These are phyloP conservation scores for Astreopora myriophthalma DNA, from an alignment of 64 coral and sea anemone genomes.

Conservation along the genomic window DNA sequence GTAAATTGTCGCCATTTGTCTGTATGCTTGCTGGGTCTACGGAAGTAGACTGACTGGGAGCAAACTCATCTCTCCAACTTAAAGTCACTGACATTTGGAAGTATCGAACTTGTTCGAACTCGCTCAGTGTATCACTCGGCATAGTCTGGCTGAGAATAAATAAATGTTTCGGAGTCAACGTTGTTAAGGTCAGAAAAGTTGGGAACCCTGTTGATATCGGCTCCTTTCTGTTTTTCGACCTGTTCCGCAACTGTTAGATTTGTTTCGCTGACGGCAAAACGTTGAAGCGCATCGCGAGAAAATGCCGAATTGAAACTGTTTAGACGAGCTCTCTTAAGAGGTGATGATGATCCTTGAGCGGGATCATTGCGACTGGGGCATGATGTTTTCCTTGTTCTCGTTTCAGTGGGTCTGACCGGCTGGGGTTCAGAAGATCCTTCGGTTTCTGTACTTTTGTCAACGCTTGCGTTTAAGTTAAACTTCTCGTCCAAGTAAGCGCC, in stretches of 20 bases:
- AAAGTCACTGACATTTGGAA: no score
- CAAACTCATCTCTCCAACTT: neutral
- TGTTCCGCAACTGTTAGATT: conserved; percentile 59
- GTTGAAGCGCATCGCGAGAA: conserved; percentile 60
- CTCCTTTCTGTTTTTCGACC: neutral
- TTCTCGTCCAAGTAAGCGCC: conserved; percentile 70
- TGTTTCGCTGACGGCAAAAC: conserved; percentile 86
- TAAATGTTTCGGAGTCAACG: conserved; percentile 68
- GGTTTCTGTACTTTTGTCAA: conserved; percentile 4
- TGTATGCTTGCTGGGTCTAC: neutral
- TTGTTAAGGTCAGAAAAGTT: conserved; percentile 84
- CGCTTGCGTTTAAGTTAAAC: conserved; percentile 68
- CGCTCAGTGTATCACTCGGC: neutral
- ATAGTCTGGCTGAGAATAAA: neutral
- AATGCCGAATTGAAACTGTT: conserved; percentile 84
- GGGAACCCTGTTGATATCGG: conserved; percentile 51
- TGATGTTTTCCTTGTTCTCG: conserved; percentile 33
- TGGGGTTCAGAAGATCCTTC: neutral
- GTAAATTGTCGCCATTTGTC: conserved; percentile 17
- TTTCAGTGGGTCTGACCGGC: neutral
- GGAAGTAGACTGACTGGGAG: neutral
- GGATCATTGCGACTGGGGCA: neutral
- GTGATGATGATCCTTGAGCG: neutral
- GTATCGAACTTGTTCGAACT: neutral
- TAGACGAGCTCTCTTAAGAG: neutral